Conservation (phyloP, 1,140 invertebrate species). For the Cyphomyrmex costatus region DNA sequence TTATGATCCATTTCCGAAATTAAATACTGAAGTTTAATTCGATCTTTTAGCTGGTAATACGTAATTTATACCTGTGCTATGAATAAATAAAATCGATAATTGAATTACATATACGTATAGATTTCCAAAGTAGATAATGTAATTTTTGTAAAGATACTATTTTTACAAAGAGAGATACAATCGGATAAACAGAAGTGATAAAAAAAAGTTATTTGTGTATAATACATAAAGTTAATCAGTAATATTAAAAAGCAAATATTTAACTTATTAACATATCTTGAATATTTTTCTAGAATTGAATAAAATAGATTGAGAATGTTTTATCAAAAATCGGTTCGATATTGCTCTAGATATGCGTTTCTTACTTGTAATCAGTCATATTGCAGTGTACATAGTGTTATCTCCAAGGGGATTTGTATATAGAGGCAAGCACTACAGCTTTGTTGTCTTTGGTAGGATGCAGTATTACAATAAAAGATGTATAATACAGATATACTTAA, state of each 20-base stretch:
- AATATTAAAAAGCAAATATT: background rate
- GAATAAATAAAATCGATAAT: too few relatives aligned
- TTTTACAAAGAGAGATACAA: too few relatives aligned
- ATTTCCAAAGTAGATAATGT: too few relatives aligned
- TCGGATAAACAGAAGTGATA: background rate
- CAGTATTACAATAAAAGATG: slow-evolving; percentile 10
- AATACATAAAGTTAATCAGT: background rate
- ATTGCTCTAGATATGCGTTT: background rate
- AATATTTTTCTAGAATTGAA: background rate
- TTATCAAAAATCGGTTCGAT: background rate
- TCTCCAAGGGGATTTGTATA: slow-evolving; percentile 43
- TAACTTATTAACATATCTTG: background rate
- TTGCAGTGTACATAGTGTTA: slow-evolving; percentile 18
- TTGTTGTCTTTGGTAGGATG: slow-evolving; percentile 36
- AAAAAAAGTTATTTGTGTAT: background rate
- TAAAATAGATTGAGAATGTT: background rate
- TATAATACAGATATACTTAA: background rate
- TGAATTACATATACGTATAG: too few relatives aligned
- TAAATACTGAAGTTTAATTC: too few relatives aligned
- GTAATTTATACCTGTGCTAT: too few relatives aligned
- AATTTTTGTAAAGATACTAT: background rate
- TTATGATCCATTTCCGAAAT: too few relatives aligned
- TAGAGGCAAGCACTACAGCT: slow-evolving; percentile 52
- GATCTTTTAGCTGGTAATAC: too few relatives aligned
- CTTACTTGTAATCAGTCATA: slow-evolving; percentile 65